A percentile compares a stretch with the other conserved stretches of the same genome.
phyloP scores from a whole-genome alignment of 2,113 vertebrate genomes.

The Calcarius ornatus region DNA sequence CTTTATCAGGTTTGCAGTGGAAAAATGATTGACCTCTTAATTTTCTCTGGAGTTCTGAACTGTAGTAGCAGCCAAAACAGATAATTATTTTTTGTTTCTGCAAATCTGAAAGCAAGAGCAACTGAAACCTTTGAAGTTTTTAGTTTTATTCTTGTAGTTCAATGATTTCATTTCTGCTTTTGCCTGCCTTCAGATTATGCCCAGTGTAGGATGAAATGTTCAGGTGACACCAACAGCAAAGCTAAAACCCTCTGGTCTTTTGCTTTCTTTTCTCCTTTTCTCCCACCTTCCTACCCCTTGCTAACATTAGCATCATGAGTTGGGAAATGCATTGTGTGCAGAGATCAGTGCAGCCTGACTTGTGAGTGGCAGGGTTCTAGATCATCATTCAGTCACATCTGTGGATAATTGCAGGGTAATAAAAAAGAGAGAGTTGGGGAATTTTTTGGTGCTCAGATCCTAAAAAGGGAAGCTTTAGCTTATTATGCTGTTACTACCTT shows the following conservation, averaged over 20 bases:
- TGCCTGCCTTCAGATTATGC: background rate
- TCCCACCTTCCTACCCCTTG: fast-evolving
- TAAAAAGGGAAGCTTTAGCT: background rate
- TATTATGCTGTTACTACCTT: background rate
- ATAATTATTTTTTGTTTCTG: background rate
- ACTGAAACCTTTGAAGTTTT: background rate
- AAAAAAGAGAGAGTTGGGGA: background rate
- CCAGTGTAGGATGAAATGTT: background rate
- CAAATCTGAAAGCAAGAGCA: background rate
- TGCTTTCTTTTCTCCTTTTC: background rate
- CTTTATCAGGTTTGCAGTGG: background rate
- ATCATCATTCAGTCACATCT: background rate
- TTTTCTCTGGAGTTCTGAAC: background rate
- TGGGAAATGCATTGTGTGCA: background rate
- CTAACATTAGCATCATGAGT: background rate
- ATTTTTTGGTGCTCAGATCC: background rate
- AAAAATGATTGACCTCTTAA: background rate
- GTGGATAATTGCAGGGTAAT: background rate
- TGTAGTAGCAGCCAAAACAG: background rate
- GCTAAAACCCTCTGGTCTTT: background rate
- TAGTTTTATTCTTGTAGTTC: background rate
- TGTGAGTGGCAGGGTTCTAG: background rate
- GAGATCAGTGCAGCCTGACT: background rate
- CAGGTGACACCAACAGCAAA: background rate
- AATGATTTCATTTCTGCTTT: background rate